Base-by-base conservation (phyloP, 2,113 vertebrate species). In the Meriones unguiculatus region DNA sequence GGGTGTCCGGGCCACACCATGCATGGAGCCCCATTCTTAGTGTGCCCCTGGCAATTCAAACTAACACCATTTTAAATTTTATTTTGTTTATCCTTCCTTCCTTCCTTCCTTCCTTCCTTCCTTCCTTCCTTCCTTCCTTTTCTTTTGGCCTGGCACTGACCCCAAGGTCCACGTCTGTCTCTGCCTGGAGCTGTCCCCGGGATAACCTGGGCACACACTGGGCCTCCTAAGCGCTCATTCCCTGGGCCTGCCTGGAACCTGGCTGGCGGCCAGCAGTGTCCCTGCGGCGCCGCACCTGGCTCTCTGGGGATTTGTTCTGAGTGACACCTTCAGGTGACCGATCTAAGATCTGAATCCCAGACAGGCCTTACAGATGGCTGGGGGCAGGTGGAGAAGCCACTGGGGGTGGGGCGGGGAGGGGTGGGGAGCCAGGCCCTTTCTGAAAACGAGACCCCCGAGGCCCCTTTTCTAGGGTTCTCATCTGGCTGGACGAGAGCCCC, bases 261-360 rank as follows among this genome's bases (percentile, higher is more conserved):
- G 85, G 85, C 75, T 73, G 18, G 18, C 64, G 72, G 76, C 54
- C 85, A 38, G 69, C 2, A 0, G 52, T 32, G 24, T 64, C 80
- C 57, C 82, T 41, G 52, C 9, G 52, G 82, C 86, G 7, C 64
- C 9, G 11, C 84, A 94, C 89, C 84, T 94, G 93, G 85, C 52
- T 88, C 76, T 86, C 69, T 38, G 32, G 52, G 62, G 38, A 75
- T 30, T 69, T 52, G 52, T 17, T 64, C 69, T 94, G 92, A 94
- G 38, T 82, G 62, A 62, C 67, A 52, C 41, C 80, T 87, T 80
- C 73, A 69, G 64, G 92, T 90, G 90, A 88, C 13, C 12, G 75
- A 64, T 65, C 73, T 5, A 15, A 15, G 75, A 64, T 65, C 80
- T 4, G 22, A 52, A 13, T 86, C 72, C 64, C 20, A 65, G 70